These are phyloP conservation scores for Menidia beryllina DNA, from an alignment of 2,113 vertebrate genomes.

Conservation along the genomic window DNA sequence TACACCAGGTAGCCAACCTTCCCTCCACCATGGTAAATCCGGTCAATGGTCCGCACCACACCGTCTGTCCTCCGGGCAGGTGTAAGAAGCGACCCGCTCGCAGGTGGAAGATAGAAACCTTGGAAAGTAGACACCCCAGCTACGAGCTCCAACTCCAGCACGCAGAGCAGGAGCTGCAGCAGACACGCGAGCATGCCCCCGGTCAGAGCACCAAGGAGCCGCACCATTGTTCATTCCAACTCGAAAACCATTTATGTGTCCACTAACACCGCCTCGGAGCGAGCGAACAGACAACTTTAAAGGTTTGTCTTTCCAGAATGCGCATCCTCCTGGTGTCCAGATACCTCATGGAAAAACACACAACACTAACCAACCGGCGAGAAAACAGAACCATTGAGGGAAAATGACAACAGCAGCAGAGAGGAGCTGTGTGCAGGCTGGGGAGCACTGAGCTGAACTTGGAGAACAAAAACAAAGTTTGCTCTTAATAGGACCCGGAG, in stretches of 20 bases:
- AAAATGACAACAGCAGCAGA: constrained; percentile 41
- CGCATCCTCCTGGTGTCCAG: constrained; percentile 73
- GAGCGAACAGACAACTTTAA: constrained; percentile 50
- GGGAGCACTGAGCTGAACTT: constrained; percentile 81
- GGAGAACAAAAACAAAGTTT: constrained; percentile 86
- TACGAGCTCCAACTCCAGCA: constrained; percentile 50
- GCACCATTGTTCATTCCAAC: constrained; percentile 72
- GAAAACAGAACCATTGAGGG: constrained; percentile 59
- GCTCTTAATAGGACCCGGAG: constrained; percentile 82
- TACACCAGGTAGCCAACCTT: constrained; percentile 92
- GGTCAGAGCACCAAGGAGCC: constrained; percentile 56
- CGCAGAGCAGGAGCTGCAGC: constrained; percentile 74
- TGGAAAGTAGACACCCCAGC: constrained; percentile 55
- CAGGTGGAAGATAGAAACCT: constrained; percentile 78
- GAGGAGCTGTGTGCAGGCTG: constrained; percentile 60
- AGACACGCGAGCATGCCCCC: constrained; percentile 63
- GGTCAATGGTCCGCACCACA: constrained; percentile 86
- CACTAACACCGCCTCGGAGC: constrained; percentile 44
- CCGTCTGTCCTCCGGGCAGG: constrained; percentile 82
- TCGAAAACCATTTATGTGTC: constrained; percentile 51
- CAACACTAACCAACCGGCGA: constrained; percentile 54
- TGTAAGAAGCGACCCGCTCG: constrained; percentile 69
- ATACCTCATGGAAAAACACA: constrained; percentile 58
- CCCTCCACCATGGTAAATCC: constrained; percentile 90
- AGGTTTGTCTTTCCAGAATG: constrained; percentile 43